These are phyloP conservation scores for Anarsia innoxiella DNA, from an alignment of 2,888 invertebrate species.

Conservation along the genomic window DNA sequence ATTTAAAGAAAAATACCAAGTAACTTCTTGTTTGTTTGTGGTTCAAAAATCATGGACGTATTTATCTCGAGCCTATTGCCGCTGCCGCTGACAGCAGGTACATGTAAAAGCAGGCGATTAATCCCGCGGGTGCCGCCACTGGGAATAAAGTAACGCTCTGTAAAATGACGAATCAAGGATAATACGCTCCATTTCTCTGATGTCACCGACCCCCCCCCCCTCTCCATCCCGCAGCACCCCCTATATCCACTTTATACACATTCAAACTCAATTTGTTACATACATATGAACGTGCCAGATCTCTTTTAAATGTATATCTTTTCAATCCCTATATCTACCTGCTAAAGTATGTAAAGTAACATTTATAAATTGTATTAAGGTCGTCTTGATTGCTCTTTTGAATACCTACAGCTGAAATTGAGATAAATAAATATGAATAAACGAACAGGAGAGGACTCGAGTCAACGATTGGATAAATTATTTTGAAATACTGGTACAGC, in stretches of 20 bases:
- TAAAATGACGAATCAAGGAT: background rate
- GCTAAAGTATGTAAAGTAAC: background rate
- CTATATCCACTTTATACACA: background rate
- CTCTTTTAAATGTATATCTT: background rate
- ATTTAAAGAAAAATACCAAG: too few relatives aligned
- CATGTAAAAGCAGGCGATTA: too few relatives aligned
- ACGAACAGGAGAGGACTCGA: background rate
- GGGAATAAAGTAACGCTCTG: background rate
- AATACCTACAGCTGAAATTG: background rate
- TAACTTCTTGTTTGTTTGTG: background rate
- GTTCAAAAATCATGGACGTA: background rate
- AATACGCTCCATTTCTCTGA: background rate
- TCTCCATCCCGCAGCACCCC: background rate
- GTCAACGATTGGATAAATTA: background rate
- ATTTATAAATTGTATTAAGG: background rate
- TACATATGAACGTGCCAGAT: background rate
- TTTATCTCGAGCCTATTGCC: background rate
- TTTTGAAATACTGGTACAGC: background rate
- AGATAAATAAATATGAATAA: background rate
- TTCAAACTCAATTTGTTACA: background rate
- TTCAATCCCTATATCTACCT: background rate
- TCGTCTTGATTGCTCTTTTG: background rate
- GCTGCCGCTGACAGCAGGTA: background rate
- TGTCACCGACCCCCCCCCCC: background rate
- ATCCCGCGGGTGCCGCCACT: too few relatives aligned